A percentile compares a stretch with the other conserved stretches of the same genome.
phyloP scores from a whole-genome alignment of 2,797 vertebrate genomes.

The Gallinago solitaria region DNA sequence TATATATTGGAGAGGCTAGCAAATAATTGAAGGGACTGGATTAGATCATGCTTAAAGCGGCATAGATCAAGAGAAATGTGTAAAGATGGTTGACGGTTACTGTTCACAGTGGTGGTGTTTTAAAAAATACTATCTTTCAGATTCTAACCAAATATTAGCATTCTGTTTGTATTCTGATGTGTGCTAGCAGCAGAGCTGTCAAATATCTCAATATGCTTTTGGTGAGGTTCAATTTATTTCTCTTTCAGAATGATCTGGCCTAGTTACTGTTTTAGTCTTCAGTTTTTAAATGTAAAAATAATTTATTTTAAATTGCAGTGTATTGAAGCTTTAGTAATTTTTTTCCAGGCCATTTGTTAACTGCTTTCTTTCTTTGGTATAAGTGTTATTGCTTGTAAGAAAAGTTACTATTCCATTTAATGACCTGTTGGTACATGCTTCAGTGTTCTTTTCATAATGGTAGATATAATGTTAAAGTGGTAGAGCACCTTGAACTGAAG shows the following conservation, averaged over 20 bases:
- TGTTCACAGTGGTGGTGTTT: constrained; percentile 10
- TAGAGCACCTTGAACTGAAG: constrained; percentile 58
- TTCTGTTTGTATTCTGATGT: background rate
- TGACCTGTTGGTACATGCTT: constrained; percentile 48
- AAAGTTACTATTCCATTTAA: constrained; percentile 59
- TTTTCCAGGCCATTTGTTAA: constrained; percentile 46
- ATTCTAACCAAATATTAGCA: constrained; percentile 31
- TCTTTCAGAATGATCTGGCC: constrained; percentile 46
- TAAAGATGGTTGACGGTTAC: background rate
- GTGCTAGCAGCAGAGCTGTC: constrained; percentile 32
- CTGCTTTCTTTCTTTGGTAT: constrained; percentile 47
- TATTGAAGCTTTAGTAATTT: constrained; percentile 23
- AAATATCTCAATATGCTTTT: background rate
- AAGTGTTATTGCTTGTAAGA: constrained; percentile 41
- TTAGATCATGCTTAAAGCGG: background rate
- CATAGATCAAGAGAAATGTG: background rate
- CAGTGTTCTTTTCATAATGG: constrained; percentile 46
- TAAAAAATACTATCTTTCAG: background rate
- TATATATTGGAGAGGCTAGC: background rate
- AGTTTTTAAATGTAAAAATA: constrained; percentile 41
- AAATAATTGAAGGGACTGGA: background rate
- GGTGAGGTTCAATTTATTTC: constrained; percentile 1
- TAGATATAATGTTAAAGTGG: constrained; percentile 28
- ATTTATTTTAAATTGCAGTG: constrained; percentile 52
- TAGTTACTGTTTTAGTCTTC: constrained; percentile 39